A percentile compares a stretch with the other conserved stretches of the same genome.
Conservation (phyloP, 2,888 invertebrate genomes). For the Andrena camellia region DNA sequence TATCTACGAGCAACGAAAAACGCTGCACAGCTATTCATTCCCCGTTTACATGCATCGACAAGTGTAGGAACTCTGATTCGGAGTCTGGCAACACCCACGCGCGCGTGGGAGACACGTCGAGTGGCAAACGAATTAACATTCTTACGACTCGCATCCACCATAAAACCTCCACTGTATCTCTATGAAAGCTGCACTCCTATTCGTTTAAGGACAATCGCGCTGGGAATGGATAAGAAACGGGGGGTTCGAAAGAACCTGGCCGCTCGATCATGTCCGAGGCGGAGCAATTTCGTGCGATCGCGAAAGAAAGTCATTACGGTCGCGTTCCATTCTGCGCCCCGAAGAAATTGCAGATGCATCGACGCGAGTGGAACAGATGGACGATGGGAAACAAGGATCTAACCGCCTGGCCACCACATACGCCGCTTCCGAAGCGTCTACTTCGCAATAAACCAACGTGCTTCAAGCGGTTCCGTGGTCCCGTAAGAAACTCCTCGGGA, state of each 20-base stretch:
- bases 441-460: slow-evolving; percentile 18
- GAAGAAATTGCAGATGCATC: slow-evolving; percentile 25
- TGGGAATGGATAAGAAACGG: not conserved
- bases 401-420: slow-evolving; percentile 8
- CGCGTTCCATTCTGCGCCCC: slow-evolving; percentile 12
- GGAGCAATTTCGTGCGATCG: slow-evolving; percentile 13
- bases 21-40: not conserved
- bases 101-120: slow-evolving; percentile 13
- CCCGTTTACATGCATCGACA: slow-evolving; percentile 6
- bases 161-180: no score
- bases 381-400: slow-evolving; percentile 37
- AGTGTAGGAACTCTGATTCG: not conserved
- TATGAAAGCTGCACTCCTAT: not conserved
- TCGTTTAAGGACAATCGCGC: not conserved
- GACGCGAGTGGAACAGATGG: slow-evolving; percentile 38
- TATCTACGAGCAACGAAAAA: no score
- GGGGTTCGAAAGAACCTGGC: not conserved
- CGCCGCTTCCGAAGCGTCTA: slow-evolving; percentile 16
- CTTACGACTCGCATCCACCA: no score
- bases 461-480: not conserved
- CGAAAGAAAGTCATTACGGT: slow-evolving; percentile 34
- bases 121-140: not conserved
- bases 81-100: slow-evolving; percentile 24
- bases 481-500: slow-evolving; percentile 28
- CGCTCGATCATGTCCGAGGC: slow-evolving; percentile 5